A percentile compares a stretch with the other conserved stretches of the same genome.
Evolutionary conservation across 2,113 vertebrate genomes (phyloP).

Genomic region (Eupsittula cactorum): DNA sequence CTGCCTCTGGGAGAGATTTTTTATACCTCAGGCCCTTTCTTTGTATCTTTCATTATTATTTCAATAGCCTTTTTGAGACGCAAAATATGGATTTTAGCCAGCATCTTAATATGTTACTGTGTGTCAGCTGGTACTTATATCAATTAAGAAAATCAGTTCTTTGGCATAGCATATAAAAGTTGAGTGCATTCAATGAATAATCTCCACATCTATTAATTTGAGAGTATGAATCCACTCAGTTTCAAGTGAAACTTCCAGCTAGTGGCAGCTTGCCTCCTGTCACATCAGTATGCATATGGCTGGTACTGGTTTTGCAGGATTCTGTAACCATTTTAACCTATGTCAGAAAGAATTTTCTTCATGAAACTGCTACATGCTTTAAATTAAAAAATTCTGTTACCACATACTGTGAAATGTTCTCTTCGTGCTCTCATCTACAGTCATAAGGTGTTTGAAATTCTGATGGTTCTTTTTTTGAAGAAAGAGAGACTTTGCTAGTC

Average conservation of each 20-base stretch:
- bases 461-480: background rate
- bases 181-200: background rate
- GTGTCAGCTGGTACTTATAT: background rate
- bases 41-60: background rate
- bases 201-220: background rate
- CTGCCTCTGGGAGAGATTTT: background rate
- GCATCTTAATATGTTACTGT: background rate
- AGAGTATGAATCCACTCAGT: background rate
- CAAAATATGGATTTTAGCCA: background rate
- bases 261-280: constrained; percentile 4
- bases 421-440: background rate
- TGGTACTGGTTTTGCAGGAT: constrained; percentile 7
- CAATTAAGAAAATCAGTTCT: background rate
- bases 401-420: constrained; percentile 3
- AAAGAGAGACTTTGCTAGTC: background rate
- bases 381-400: constrained; percentile 27
- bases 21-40: background rate
- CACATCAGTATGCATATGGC: background rate
- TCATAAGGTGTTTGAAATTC: background rate
- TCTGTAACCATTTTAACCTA: background rate
- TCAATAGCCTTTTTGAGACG: background rate
- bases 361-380: background rate
- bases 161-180: background rate
- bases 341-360: background rate
- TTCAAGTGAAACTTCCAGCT: background rate